Evolutionary conservation across 2,888 invertebrate species (phyloP).

Genomic region (Polydrusus cervinus): DNA sequence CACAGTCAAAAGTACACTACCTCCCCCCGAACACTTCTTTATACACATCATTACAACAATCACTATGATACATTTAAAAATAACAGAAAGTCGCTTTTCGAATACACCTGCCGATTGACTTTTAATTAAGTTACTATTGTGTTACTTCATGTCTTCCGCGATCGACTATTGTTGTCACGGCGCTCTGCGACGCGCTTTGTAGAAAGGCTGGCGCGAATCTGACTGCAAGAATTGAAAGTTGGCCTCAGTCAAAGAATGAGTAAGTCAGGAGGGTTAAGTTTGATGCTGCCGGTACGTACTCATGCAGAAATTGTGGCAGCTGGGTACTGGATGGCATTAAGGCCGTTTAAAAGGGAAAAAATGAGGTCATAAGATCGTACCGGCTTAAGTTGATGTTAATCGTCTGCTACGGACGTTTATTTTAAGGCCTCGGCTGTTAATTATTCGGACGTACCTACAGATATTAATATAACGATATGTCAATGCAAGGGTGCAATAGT

Average conservation of each 20-base stretch:
- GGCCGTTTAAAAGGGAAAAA: constrained; percentile 2
- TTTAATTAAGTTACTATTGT: neutral
- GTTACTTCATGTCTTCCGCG: constrained; percentile 27
- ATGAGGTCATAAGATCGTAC: neutral
- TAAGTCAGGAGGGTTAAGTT: constrained; percentile 21
- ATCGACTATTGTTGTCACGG: constrained; percentile 9
- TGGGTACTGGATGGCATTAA: neutral
- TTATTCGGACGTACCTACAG: too few species aligned
- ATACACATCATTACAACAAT: constrained; percentile 21
- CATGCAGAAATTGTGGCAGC: constrained; percentile 4
- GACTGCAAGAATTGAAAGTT: constrained; percentile 41
- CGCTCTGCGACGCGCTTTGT: constrained; percentile 19
- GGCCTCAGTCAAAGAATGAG: constrained; percentile 15
- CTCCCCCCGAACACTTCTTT: constrained; percentile 24
- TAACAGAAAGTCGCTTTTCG: constrained; percentile 17
- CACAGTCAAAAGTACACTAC: constrained; percentile 27
- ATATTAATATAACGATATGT: too few species aligned
- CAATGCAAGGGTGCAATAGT: too few species aligned
- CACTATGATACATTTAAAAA: constrained; percentile 28
- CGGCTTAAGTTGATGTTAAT: too few species aligned
- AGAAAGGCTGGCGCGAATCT: constrained; percentile 28
- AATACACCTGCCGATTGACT: constrained; percentile 27
- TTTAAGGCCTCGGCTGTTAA: too few species aligned
- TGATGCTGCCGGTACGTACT: neutral
- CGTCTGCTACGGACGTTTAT: too few species aligned